Evolutionary conservation across 2,888 invertebrate species (phyloP), one percentile per base, ranked within the genome.

Genomic region (Pseudococcus viburni): DNA sequence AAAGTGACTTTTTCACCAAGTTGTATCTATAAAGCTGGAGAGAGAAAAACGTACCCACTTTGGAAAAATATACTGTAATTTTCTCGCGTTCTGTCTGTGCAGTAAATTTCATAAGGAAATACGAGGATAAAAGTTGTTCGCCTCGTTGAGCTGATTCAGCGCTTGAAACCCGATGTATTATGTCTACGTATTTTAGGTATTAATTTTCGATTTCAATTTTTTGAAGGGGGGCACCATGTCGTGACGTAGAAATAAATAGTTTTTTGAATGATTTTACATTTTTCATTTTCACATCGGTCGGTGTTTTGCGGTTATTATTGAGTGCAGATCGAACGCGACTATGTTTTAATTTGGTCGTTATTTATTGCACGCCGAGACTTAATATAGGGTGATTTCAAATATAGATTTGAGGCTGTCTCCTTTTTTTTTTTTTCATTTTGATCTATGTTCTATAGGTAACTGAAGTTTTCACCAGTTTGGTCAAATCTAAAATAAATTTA

Each of bases 1-100:
- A 73, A 73, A 73, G 73, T 73, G 73, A 73, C 73, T 73, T 73
- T 73, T 73, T 73, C 33, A 22, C 33, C 73, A 73, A 33, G 26
- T 26, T 68, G 15, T 73, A 73, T 22, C 15, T 64, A 59, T 19
- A 22, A 33, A 73, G 73, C 64, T 22, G n/a, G n/a, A 59, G 15
- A 59, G n/a, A 73, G 26, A 26, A 73, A 73, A 73, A 33, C 17
- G 73, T 73, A 73, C 73, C 33, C 33, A 73, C 73, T 73, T 68
- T 73, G 73, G 73, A 33, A 73, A 73, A 73, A 73, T 73, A 73
- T 73, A 73, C 73, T 73, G 73, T 73, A 73, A 73, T 73, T 73
- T 73, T 73, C 33, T 73, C 73, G 73, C 73, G 33, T 73, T 73
- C 33, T 26, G 73, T 73, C 73, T 73, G 73, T 39, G 73, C 73